A percentile compares a stretch with the other conserved stretches of the same genome.
Evolutionary conservation across 2,113 vertebrate species (phyloP).

Genomic region (Aphelocoma coerulescens): DNA sequence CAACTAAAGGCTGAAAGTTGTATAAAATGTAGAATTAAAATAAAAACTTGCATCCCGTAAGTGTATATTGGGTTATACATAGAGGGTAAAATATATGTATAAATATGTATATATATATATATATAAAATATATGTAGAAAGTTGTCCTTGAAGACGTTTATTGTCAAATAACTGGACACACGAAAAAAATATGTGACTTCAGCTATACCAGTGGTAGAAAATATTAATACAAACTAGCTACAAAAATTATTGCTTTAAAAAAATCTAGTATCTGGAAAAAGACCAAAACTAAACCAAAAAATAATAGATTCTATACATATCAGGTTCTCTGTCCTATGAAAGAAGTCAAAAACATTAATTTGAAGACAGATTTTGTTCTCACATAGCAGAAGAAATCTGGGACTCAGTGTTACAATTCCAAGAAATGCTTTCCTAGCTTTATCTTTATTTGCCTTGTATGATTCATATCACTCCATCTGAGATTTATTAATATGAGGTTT

Average conservation of each 20-base stretch:
- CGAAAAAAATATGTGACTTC: background rate
- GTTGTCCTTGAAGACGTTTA: background rate
- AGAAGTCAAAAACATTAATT: background rate
- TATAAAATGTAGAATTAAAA: slow-evolving; percentile 11
- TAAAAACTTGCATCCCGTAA: background rate
- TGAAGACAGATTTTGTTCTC: background rate
- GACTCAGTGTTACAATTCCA: background rate
- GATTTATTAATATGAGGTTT: background rate
- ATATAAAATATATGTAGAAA: background rate
- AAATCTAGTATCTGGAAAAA: background rate
- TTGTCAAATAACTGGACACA: background rate
- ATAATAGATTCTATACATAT: accelerated
- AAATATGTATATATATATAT: too few relatives aligned
- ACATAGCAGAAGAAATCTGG: background rate
- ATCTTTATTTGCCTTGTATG: background rate
- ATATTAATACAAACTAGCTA: background rate
- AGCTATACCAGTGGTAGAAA: background rate
- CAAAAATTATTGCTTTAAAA: background rate
- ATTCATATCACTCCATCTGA: background rate
- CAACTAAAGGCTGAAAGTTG: background rate
- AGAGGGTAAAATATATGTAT: background rate
- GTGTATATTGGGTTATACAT: background rate
- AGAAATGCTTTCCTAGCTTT: background rate
- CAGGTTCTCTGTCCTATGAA: background rate
- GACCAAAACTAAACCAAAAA: background rate